A percentile compares a stretch with the other conserved stretches of the same genome.
These are phyloP conservation scores for Cheilosia soror DNA, from an alignment of 2,888 invertebrate genomes.

Conservation along the genomic window DNA sequence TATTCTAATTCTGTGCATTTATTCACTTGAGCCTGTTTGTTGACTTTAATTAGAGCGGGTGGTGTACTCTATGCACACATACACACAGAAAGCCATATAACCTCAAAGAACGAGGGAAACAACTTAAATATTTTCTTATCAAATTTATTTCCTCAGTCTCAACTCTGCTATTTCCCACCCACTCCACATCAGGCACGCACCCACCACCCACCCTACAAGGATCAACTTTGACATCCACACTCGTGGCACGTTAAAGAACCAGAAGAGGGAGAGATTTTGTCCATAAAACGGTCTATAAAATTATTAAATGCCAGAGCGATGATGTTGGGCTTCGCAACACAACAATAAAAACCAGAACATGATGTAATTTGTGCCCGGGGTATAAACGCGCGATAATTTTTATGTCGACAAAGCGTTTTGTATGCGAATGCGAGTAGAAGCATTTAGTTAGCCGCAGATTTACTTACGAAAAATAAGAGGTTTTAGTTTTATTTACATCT, in stretches of 20 bases:
- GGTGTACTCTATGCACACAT: constrained; percentile 49
- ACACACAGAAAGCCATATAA: background rate
- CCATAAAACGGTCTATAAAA: constrained; percentile 58
- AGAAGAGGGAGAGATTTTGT: constrained; percentile 5
- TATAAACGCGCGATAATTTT: constrained; percentile 64
- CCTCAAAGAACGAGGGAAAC: background rate
- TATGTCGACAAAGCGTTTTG: constrained; percentile 60
- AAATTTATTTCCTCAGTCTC: constrained; percentile 44
- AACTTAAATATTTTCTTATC: constrained; percentile 59
- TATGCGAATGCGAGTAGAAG: constrained; percentile 5
- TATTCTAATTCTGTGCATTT: constrained; percentile 75
- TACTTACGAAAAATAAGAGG: constrained; percentile 15
- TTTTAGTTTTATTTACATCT: constrained; percentile 36
- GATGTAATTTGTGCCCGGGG: constrained; percentile 71
- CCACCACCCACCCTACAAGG: constrained; percentile 8
- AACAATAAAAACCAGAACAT: constrained; percentile 71
- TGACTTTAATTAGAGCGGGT: constrained; percentile 75
- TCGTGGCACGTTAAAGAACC: background rate
- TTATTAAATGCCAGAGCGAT: constrained; percentile 72
- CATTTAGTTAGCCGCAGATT: constrained; percentile 51
- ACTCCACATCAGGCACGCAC: too few relatives aligned
- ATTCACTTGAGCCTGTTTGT: constrained; percentile 73
- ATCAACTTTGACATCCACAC: constrained; percentile 52
- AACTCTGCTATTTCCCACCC: background rate
- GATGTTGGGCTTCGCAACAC: constrained; percentile 53